phyloP scores from a whole-genome alignment of 2,113 vertebrate species.

The Egretta garzetta region DNA sequence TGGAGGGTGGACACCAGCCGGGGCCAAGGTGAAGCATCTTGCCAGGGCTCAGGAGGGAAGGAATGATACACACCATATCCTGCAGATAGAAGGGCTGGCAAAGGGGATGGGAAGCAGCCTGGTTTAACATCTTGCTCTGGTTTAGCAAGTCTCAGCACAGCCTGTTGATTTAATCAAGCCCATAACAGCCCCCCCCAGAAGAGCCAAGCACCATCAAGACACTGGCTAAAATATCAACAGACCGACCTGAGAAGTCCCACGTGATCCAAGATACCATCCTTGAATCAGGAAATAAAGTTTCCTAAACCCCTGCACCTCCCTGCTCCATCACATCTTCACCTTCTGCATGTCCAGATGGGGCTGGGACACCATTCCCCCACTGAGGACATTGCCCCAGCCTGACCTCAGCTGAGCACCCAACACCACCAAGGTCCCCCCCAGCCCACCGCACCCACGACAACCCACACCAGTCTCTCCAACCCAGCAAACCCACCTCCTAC shows the following conservation, averaged over 20 bases:
- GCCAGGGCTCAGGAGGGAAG: background rate
- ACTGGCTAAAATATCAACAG: background rate
- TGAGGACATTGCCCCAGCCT: background rate
- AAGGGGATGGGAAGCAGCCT: background rate
- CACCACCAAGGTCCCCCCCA: accelerated
- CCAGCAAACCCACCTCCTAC: background rate
- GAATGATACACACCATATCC: background rate
- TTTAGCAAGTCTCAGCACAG: background rate
- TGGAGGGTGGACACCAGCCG: accelerated
- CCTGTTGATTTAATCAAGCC: background rate
- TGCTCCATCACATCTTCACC: background rate
- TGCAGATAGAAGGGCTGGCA: background rate
- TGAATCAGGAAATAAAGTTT: background rate
- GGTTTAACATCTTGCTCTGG: background rate
- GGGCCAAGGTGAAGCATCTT: accelerated
- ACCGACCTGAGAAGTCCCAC: background rate
- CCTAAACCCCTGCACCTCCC: background rate
- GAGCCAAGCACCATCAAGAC: background rate
- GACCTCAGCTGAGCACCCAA: too few relatives aligned
- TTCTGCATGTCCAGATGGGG: background rate
- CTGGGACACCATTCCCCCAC: background rate
- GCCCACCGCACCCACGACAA: background rate
- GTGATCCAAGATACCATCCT: background rate
- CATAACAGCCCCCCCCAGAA: background rate
- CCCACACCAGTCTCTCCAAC: background rate